Evolutionary conservation across 2,113 vertebrate genomes (phyloP).

Genomic region (Cisticola juncidis): DNA sequence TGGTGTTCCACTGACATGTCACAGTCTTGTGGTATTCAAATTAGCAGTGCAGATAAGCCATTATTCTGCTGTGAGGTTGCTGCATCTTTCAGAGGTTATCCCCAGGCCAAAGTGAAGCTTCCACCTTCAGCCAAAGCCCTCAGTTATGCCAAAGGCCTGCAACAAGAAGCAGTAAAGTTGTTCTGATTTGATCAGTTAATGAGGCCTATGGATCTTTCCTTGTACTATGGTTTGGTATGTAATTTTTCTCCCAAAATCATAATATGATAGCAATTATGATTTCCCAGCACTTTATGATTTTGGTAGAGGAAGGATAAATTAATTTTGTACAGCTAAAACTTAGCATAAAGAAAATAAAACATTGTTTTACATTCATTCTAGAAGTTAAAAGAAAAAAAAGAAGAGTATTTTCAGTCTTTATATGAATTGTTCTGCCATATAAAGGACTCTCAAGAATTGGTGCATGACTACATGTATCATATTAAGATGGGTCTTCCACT

Average conservation of each 20-base stretch:
- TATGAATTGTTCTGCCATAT: neutral
- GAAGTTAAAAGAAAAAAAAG: neutral
- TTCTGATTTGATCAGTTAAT: neutral
- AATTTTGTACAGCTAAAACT: neutral
- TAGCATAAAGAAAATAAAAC: neutral
- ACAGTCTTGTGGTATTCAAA: neutral
- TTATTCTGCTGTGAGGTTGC: neutral
- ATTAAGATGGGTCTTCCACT: neutral
- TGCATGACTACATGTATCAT: neutral
- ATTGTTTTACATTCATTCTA: neutral
- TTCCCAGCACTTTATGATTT: neutral
- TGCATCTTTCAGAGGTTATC: neutral
- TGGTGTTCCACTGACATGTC: neutral
- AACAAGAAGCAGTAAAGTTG: neutral
- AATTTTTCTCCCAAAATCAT: neutral
- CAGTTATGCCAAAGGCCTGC: neutral
- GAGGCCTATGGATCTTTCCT: neutral
- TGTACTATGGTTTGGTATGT: neutral
- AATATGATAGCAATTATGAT: neutral
- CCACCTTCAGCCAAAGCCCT: neutral
- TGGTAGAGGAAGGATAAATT: neutral
- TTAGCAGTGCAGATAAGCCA: neutral
- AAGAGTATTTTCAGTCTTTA: neutral
- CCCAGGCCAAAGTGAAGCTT: neutral
- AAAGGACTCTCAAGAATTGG: neutral